Base-by-base conservation (phyloP, 2,888 invertebrate genomes). In the Bruchidius siliquastri region DNA sequence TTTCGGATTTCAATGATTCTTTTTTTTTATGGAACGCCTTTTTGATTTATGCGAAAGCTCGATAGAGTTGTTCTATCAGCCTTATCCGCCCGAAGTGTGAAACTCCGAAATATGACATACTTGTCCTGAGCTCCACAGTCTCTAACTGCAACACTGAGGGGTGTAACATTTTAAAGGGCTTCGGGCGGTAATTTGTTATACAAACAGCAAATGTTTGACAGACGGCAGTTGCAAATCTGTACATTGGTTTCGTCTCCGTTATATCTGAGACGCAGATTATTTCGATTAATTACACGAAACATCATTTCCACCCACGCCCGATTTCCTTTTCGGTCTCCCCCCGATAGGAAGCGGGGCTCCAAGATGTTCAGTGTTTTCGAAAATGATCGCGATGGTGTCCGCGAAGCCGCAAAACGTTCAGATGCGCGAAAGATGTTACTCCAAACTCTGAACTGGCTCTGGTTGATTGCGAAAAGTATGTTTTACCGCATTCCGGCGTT, bases 401-500 rank as follows among this genome's bases (percentile, higher is more conserved):
- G 49, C 49, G 49, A 49, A 49, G 49, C 49, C 49, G 49, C 1
- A 13, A 18, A 1, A 3, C 49, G 49, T 13, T 49, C 49, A 69
- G 69, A 67, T 18, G 22, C 49, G 4, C 32, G 49, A 66, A 73
- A 70, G 68, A 74, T 76, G 74, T 4, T 76, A 49, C 49, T 75
- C 2, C 72, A 22, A 8, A 49, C 74, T 30, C 20, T 76, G n/a
- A 71, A 72, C 20, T 71, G 72, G 74, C 22, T 75, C 49, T 76
- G 69, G 66, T 66, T 70, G 26, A 69, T 77, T 30, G 26, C 75
- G 30, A 76, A n/a, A 68, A 72, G 72, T 69, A 73, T 73, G 73
- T 73, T 73, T 67, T 73, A 69, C 69, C 26, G 69, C 22, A 26
- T 73, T 22, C 73, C 73, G 69, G 70, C 69, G n/a, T 67, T 73